Evolutionary conservation across 2,797 vertebrate genomes (phyloP), one percentile per base, ranked within the genome.

Genomic region (Pseudocheirus occidentalis): DNA sequence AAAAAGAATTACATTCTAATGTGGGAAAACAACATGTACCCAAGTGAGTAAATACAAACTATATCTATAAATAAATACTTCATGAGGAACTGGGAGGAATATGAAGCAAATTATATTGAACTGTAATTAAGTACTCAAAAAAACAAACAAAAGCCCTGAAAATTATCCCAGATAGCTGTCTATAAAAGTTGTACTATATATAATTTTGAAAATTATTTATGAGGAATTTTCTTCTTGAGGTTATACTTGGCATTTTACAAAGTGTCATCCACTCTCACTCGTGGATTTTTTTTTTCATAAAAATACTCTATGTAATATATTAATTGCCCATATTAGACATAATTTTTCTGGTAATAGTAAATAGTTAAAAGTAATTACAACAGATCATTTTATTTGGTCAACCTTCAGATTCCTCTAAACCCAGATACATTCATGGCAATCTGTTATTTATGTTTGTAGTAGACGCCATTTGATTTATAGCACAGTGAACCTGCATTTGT

Each of bases 371-470:
- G 93, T 50, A 94, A 66, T 50, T 91, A 46, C 92, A 53, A 73
- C 54, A 90, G 5, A 2, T 55, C 29, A 81, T 55, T 92, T 46
- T 92, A 1, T 29, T 28, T 91, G 56, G 40, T 89, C 94, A 89
- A 52, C 94, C 93, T 91, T 56, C 93, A 92, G 55, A 50, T 52
- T 95, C 40, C 89, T 95, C 95, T 27, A 96, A 53, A 87, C 90
- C 18, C n/a, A 93, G 0, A 90, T 90, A 54, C 59, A 53, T 97
- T 97, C 95, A 11, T 27, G 50, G 94, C 91, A 90, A 18, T 0
- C 3, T 91, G 1, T 81, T 93, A 7, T 55, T 58, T 21, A 27
- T 81, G 21, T 3, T 46, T 13, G 27, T 81, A 27, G 40, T 24
- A 81, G 21, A 81, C 46, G 3, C 7, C 21, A 46, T 81, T 46